phyloP scores from a whole-genome alignment of 2,888 invertebrate genomes.

The Drosophila siamana region DNA sequence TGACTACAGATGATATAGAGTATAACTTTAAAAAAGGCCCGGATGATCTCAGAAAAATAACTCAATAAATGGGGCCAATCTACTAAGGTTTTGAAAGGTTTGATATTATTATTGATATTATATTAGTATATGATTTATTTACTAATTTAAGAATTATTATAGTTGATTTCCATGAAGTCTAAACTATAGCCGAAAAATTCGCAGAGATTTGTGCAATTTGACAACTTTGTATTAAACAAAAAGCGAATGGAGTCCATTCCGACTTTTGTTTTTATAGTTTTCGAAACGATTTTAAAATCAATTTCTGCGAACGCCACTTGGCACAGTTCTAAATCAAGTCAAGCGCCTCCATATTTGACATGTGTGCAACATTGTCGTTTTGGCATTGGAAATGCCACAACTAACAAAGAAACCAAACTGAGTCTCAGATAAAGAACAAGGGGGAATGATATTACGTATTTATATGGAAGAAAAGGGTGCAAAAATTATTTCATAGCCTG shows the following conservation, averaged over 20 bases:
- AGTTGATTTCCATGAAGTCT: conserved; percentile 1
- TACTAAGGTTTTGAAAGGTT: not conserved
- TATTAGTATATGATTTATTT: conserved; percentile 4
- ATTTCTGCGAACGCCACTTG: conserved; percentile 77
- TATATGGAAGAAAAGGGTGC: conserved; percentile 46
- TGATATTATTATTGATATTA: not conserved
- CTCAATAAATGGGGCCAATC: not conserved
- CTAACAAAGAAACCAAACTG: conserved; percentile 11
- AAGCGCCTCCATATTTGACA: conserved; percentile 75
- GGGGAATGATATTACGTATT: conserved; percentile 32
- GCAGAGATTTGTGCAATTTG: conserved; percentile 11
- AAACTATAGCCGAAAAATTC: not conserved
- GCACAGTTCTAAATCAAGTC: conserved; percentile 82
- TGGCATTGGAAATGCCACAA: conserved; percentile 23
- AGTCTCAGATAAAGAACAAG: not conserved
- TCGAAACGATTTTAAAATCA: conserved; percentile 74
- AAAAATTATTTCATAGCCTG: conserved; percentile 73
- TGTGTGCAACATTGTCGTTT: conserved; percentile 74
- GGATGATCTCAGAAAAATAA: not conserved
- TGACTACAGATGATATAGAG: not conserved
- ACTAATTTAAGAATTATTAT: not conserved
- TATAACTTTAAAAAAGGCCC: not conserved
- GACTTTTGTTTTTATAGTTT: conserved; percentile 57
- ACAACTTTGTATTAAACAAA: conserved; percentile 42
- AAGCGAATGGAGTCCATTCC: conserved; percentile 19